phyloP scores from a whole-genome alignment of 2,888 invertebrate species.

The Trachelus tabidus region DNA sequence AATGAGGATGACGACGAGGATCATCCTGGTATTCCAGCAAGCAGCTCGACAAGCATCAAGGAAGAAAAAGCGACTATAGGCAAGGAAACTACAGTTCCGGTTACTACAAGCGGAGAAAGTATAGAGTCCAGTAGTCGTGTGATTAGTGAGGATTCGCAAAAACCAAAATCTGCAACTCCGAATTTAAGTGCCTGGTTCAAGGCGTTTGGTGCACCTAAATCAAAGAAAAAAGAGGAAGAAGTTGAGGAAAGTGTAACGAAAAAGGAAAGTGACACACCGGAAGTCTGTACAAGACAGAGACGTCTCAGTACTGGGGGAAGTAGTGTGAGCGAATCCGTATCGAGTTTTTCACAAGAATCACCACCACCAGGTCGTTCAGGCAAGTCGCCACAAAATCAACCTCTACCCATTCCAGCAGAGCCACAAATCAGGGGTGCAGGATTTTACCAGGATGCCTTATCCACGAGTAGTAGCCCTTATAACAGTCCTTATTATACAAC shows the following conservation, averaged over 20 bases:
- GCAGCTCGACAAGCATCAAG: conserved; percentile 38
- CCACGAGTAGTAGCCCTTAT: conserved; percentile 84
- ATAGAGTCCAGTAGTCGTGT: conserved; percentile 33
- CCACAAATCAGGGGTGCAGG: conserved; percentile 84
- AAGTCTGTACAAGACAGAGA: conserved; percentile 66
- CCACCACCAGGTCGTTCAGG: conserved; percentile 73
- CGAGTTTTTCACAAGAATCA: conserved; percentile 68
- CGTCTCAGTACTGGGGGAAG: conserved; percentile 60
- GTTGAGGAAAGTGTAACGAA: conserved; percentile 63
- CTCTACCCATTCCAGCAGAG: conserved; percentile 76
- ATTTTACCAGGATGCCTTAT: conserved; percentile 90
- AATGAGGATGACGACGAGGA: conserved; percentile 66
- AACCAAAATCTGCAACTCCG: conserved; percentile 79
- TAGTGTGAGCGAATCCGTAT: conserved; percentile 59
- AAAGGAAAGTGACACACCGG: conserved; percentile 64
- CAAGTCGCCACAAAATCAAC: conserved; percentile 58
- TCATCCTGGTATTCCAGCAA: conserved; percentile 37
- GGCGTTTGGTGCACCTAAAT: conserved; percentile 89
- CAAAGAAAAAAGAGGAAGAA: conserved; percentile 73
- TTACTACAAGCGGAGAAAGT: conserved; percentile 44
- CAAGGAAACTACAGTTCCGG: conserved; percentile 44
- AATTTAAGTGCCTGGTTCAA: conserved; percentile 93
- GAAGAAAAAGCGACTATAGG: conserved; percentile 46
- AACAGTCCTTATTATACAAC: conserved; percentile 70
- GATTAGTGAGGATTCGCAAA: conserved; percentile 64